Evolutionary conservation across 2,888 invertebrate species (phyloP).

Genomic region (Drosophila aldrichi): DNA sequence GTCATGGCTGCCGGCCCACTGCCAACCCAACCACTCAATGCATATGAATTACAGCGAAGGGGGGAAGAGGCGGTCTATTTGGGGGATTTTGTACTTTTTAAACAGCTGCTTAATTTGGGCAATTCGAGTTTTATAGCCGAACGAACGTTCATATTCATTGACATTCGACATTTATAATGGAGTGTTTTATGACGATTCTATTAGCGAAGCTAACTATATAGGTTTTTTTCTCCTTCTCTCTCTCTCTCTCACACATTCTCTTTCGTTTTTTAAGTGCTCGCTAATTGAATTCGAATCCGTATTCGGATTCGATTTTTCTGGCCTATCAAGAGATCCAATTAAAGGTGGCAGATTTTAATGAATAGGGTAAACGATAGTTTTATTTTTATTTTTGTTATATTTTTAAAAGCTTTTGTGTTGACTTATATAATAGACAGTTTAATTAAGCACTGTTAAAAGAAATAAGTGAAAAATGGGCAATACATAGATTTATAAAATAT

Average conservation of each 20-base stretch:
- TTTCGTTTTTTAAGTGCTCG: conserved; percentile 38
- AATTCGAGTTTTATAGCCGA: conserved; percentile 59
- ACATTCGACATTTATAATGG: conserved; percentile 40
- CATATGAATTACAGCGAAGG: conserved; percentile 56
- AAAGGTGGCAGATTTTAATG: conserved; percentile 11
- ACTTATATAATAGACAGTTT: neutral
- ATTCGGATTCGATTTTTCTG: conserved; percentile 16
- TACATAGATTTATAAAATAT: too few relatives aligned
- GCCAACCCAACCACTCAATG: conserved; percentile 18
- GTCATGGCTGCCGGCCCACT: conserved; percentile 50
- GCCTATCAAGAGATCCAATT: conserved; percentile 16
- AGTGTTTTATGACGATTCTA: conserved; percentile 41
- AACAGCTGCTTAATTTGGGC: conserved; percentile 68
- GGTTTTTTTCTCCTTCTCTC: conserved; percentile 5
- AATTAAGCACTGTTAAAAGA: neutral
- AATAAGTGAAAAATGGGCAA: neutral
- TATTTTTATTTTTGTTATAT: neutral
- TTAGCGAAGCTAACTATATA: conserved; percentile 17
- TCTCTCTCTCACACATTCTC: too few relatives aligned
- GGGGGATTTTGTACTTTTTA: conserved; percentile 22
- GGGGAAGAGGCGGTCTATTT: neutral
- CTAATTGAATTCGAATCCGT: conserved; percentile 60
- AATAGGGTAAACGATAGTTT: conserved; percentile 5
- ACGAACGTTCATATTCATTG: conserved; percentile 51
- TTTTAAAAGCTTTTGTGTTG: neutral